Evolutionary conservation across 2,797 vertebrate species (phyloP).

Genomic region (Trachops cirrhosus): DNA sequence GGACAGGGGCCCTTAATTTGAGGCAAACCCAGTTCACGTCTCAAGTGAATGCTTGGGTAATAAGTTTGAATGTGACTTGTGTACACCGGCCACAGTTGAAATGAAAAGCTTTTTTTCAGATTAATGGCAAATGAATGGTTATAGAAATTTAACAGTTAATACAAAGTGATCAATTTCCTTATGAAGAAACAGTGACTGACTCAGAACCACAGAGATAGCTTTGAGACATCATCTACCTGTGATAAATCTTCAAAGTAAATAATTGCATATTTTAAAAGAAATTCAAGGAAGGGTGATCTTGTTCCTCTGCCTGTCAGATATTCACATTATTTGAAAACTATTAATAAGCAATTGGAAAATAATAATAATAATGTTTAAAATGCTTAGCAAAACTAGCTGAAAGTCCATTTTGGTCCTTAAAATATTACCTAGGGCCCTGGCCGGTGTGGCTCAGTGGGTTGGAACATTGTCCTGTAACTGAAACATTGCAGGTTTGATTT

Average conservation of each 20-base stretch:
- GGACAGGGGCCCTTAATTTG: neutral
- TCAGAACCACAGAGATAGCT: neutral
- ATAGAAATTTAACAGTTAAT: constrained; percentile 64
- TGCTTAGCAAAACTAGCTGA: neutral
- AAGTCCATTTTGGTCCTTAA: neutral
- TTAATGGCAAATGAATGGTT: constrained; percentile 41
- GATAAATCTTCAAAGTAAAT: constrained; percentile 43
- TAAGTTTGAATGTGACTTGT: neutral
- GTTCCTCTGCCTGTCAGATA: constrained; percentile 36
- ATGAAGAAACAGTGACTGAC: constrained; percentile 39
- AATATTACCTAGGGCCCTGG: neutral
- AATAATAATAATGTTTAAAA: neutral
- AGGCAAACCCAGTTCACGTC: neutral
- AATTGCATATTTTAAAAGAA: constrained; percentile 58
- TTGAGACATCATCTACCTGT: constrained; percentile 52
- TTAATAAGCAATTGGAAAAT: neutral
- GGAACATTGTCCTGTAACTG: neutral
- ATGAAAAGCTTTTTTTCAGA: constrained; percentile 46
- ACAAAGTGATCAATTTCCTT: constrained; percentile 57
- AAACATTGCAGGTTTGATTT: neutral
- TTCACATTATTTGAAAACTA: constrained; percentile 23
- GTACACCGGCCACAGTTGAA: neutral
- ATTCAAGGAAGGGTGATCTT: neutral
- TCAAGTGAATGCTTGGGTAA: neutral
- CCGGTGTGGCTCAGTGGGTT: neutral